Conservation (phyloP, 2,797 vertebrate species). For the Falco cherrug region DNA sequence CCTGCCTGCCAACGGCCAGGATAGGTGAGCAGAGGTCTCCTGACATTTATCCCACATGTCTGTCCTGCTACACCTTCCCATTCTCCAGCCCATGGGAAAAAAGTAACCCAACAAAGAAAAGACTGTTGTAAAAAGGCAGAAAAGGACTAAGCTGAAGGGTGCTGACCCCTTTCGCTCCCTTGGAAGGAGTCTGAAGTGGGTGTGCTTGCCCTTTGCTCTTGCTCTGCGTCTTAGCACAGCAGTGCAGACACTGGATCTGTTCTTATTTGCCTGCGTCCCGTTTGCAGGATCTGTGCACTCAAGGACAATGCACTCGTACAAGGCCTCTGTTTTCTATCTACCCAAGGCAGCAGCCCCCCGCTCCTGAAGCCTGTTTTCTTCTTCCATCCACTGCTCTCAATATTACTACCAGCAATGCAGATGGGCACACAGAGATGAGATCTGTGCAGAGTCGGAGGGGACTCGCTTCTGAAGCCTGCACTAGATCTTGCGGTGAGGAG, state of each 20-base stretch:
- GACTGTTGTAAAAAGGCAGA: background rate
- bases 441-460: background rate
- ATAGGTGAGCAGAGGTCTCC: background rate
- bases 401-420: background rate
- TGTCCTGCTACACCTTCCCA: background rate
- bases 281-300: background rate
- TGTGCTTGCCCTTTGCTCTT: background rate
- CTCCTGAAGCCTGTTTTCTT: background rate
- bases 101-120: background rate
- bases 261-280: background rate
- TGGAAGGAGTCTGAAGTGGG: background rate
- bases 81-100: background rate
- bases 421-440: background rate
- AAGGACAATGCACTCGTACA: accelerated
- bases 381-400: background rate
- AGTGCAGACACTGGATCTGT: background rate
- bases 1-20: background rate
- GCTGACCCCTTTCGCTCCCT: background rate
- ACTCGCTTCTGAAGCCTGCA: background rate
- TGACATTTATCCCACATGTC: background rate
- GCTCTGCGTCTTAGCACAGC: background rate
- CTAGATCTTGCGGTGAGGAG: background rate
- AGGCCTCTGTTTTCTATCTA: background rate
- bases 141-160: background rate
- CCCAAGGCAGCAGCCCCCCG: background rate